Evolutionary conservation across 2,797 vertebrate genomes (phyloP), one percentile per base, ranked within the genome.

Genomic region (Netta rufina): DNA sequence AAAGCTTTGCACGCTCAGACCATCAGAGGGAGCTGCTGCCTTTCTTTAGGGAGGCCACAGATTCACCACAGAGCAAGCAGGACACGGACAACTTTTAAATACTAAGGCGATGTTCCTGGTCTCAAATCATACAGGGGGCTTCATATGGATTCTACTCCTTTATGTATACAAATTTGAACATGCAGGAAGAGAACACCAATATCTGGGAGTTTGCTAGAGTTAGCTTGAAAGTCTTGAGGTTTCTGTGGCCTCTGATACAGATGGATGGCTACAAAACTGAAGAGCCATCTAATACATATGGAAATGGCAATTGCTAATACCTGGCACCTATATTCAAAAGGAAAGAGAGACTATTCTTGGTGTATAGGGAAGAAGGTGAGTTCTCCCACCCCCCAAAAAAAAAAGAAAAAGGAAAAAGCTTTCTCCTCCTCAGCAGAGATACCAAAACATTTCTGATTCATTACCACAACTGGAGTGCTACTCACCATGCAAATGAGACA

Each of bases 401-500:
- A 57, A 87, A 71, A 49, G 24, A 57, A 84, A 71, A 49, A 21
- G 9, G 79, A n/a, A 75, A 79, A 73, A 79, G 58, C 87, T 61
- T 83, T 92, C n/a, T 39, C 41, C 69, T 92, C 70, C 84, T 91
- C 20, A 0, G 82, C 64, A 90, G 87, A 91, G 95, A 58, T 45
- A 96, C 41, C 77, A 85, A 95, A 92, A 91, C 90, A 92, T 95
- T 95, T 96, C 94, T 96, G 94, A 97, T 97, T 97, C 96, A 96
- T 95, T 96, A 93, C 91, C 91, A 91, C 65, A 75, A 96, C 91
- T 92, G 96, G 83, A 95, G 93, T 88, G 90, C 95, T 90, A 97
- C 97, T 99, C 98, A 99, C 99, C 99, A 99, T 99, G 98, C 99
- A 99, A 98, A 99, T 99, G 98, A 99, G 99, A 98, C 99, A 99